Evolutionary conservation across 2,888 invertebrate genomes (phyloP).

Genomic region (Rotaria macrura): DNA sequence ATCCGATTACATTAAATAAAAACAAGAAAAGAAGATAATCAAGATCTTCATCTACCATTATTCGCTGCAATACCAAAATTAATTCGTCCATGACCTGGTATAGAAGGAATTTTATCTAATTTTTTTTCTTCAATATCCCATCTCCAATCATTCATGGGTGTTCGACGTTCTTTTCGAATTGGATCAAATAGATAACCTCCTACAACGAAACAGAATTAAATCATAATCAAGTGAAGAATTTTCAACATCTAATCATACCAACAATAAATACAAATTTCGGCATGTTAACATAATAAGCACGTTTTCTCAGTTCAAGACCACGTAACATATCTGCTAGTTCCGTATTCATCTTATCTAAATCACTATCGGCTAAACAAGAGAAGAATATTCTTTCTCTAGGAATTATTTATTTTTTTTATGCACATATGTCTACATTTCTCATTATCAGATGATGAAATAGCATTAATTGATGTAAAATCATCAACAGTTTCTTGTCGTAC

Average conservation of each 20-base stretch:
- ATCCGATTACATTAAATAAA: no score
- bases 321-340: background rate
- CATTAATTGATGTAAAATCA: background rate
- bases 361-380: background rate
- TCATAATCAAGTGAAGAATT: background rate
- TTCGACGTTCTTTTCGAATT: background rate
- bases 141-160: background rate
- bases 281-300: conserved; percentile 13
- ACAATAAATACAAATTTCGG: background rate
- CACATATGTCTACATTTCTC: background rate
- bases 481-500: background rate
- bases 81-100: conserved; percentile 12
- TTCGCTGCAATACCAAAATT: conserved; percentile 19
- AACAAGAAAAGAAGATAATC: no score
- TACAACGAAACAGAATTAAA: background rate
- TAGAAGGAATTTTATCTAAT: background rate
- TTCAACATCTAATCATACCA: background rate
- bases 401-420: background rate
- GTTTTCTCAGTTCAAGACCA: background rate
- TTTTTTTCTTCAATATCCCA: conserved; percentile 14
- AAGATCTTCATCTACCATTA: background rate
- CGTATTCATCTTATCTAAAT: background rate
- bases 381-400: background rate
- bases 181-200: conserved; percentile 20
- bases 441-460: background rate